Evolutionary conservation across 2,888 invertebrate genomes (phyloP).

Genomic region (Ischnura elegans): DNA sequence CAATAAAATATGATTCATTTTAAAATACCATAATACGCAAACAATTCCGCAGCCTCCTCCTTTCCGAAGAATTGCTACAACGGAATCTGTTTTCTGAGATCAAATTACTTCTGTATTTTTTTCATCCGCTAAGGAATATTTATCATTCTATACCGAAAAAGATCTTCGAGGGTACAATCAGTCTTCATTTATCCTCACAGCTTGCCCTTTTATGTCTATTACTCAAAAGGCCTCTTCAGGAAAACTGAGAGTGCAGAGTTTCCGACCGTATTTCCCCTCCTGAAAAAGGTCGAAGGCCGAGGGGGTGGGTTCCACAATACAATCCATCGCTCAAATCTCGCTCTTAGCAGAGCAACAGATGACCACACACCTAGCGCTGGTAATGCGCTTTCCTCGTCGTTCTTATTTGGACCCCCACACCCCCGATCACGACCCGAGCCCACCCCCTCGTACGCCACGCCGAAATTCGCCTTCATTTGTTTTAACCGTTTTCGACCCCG

Average conservation of each 20-base stretch:
- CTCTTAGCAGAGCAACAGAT: not conserved
- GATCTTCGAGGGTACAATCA: not conserved
- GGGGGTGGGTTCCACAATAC: not conserved
- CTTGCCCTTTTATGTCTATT: not conserved
- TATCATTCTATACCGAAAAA: not conserved
- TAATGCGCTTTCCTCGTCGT: constrained; percentile 3
- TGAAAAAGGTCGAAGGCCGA: no score
- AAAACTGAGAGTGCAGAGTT: no score
- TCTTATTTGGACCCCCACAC: not conserved
- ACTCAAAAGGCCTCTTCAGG: no score
- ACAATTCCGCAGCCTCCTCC: no score
- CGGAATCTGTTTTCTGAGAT: not conserved
- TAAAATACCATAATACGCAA: no score
- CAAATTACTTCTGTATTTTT: not conserved
- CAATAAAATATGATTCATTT: no score
- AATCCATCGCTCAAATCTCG: not conserved
- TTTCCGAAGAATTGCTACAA: not conserved
- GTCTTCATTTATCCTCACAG: not conserved
- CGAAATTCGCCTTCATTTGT: constrained; percentile 19
- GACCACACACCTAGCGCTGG: constrained; percentile 20
- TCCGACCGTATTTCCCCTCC: no score
- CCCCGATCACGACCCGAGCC: not conserved
- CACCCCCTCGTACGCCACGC: not conserved
- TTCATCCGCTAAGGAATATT: not conserved
- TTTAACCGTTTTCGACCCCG: constrained; percentile 5